Evolutionary conservation across 2,888 invertebrate genomes (phyloP), one percentile per base, ranked within the genome.

Genomic region (Cephalotes varians): DNA sequence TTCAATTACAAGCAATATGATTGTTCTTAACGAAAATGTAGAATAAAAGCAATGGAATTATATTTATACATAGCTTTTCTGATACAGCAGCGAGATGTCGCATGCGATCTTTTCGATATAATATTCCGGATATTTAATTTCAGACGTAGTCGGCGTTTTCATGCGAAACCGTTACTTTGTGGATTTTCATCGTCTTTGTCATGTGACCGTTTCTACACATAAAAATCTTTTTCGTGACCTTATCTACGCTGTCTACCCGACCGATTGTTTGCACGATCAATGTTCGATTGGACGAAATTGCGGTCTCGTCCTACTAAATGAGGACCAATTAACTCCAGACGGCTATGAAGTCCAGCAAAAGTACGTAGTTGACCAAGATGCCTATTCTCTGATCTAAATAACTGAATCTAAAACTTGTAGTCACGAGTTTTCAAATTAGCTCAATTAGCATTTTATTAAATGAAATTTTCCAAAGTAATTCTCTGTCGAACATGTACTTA

Each of bases 121-220:
- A 65, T 34, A 76, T 71, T n/a, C 86, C 88, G 87, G 88, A 89
- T 89, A 86, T 89, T 89, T 88, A 87, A 89, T 89, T 88, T 65
- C 81, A 74, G 76, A n/a, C 28, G 79, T n/a, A 79, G 47, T 56
- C 15, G 21, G 25, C 37, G 69, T 85, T 87, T 84, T 81, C 81
- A 76, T 82, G 84, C 37, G 40, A 37, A 77, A 82, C 25, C 6
- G n/a, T 28, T 58, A 49, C 21, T 54, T 65, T 15, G 25, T 12
- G 28, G 18, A n/a, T 47, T 74, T 40, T 21, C 21, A 18, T 9
- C 7, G n/a, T 37, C 9, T 12, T 81, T 9, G 15, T 44, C 64
- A 44, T n/a, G n/a, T n/a, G n/a, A n/a, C n/a, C 54, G 2, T 40
- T 69, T 18, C 7, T 28, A 28, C n/a, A 12, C 82, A 73, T 49